Conservation (phyloP, 2,113 vertebrate species). For the Halichoerus grypus region DNA sequence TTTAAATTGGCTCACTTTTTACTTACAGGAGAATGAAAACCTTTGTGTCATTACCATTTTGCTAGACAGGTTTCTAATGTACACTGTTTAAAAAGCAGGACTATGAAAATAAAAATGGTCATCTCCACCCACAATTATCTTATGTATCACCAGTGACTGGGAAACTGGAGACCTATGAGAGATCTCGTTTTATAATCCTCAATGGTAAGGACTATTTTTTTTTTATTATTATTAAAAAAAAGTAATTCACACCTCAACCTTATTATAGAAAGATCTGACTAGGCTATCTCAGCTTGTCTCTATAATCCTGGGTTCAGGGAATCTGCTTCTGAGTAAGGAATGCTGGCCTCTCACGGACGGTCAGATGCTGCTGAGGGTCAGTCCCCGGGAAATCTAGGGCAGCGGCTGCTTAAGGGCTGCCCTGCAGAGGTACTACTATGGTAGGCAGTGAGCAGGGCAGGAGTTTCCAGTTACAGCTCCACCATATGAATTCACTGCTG, state of each 20-base stretch:
- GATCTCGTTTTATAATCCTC: neutral
- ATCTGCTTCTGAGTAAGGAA: neutral
- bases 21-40: constrained; percentile 22
- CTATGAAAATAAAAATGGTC: constrained; percentile 11
- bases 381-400: neutral
- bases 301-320: neutral
- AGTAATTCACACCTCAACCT: neutral
- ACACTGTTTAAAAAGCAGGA: neutral
- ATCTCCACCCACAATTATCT: neutral
- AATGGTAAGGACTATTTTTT: neutral
- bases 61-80: constrained; percentile 21
- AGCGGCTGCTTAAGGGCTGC: neutral
- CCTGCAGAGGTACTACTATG: neutral
- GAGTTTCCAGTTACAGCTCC: neutral
- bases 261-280: neutral
- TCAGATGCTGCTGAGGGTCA: neutral
- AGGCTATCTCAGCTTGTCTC: neutral
- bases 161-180: neutral
- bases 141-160: neutral
- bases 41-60: neutral
- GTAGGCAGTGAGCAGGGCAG: neutral
- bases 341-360: neutral
- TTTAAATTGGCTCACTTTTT: neutral
- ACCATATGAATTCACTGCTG: neutral
- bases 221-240: neutral